Evolutionary conservation across 2,888 invertebrate genomes (phyloP), one percentile per base, ranked within the genome.

Genomic region (Polyommatus iphigenia): DNA sequence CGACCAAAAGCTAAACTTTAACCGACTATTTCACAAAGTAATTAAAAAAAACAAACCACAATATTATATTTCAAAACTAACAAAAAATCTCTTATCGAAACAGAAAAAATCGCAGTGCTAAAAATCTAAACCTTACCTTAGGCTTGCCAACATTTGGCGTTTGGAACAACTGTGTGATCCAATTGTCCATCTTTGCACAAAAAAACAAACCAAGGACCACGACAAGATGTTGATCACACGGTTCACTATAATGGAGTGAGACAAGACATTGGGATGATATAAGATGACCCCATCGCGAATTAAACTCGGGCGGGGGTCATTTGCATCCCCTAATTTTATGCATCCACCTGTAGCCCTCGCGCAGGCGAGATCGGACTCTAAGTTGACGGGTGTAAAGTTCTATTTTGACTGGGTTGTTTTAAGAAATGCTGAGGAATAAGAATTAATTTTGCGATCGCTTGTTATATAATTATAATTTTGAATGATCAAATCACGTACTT

Each of bases 211-310:
- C 54, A 77, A 67, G 76, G 77, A 79, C 59, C 59, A 46, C 79
- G 72, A 62, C 76, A 81, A 83, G 87, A 82, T 93, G 91, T 88
- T 90, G 83, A 88, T 90, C 88, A 87, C 88, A 84, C 89, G 90
- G 85, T 88, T 84, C 83, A 85, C 88, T 81, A 86, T 86, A 83
- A 85, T 83, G 81, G 86, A 93, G 90, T 93, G 92, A 89, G 85
- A 84, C 81, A 84, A 86, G 84, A 88, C 88, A 89, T 86, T 88
- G 88, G 87, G 86, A 87, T 89, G 91, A 90, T 86, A 85, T 86
- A 84, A 88, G 91, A 91, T 92, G 92, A 92, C 93, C 92, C 92
- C 88, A 80, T 90, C 88, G 93, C 92, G 88, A 93, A 93, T 90
- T 86, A 90, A 88, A 91, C 88, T 86, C 89, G 86, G 29, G 32